Conservation (phyloP, 1,140 invertebrate species). For the Leptinotarsa lineolata region DNA sequence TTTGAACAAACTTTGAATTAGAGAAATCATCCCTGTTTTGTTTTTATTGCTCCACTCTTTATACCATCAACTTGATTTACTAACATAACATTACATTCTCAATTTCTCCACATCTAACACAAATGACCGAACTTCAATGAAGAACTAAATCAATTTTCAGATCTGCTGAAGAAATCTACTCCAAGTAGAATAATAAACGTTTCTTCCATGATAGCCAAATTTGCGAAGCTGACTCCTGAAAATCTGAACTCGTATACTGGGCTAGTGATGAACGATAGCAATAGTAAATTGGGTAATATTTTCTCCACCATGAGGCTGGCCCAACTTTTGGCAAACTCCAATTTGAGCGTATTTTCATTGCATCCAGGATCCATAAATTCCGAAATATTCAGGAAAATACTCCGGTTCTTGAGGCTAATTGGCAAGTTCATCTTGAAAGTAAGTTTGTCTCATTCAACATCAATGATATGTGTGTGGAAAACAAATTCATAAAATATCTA, state of each 20-base stretch:
- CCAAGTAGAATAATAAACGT: slow-evolving; percentile 67
- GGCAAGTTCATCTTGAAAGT: too few relatives aligned
- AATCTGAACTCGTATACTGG: slow-evolving; percentile 60
- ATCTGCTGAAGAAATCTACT: slow-evolving; percentile 59
- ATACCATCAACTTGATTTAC: too few relatives aligned
- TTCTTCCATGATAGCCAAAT: slow-evolving; percentile 66
- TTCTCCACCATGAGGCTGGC: slow-evolving; percentile 69
- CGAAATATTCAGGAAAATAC: slow-evolving; percentile 40
- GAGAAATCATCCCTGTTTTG: too few relatives aligned
- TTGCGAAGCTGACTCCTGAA: slow-evolving; percentile 66
- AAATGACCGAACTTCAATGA: too few relatives aligned
- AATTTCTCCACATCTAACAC: too few relatives aligned
- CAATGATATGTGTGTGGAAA: too few relatives aligned
- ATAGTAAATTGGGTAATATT: slow-evolving; percentile 73
- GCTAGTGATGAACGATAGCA: slow-evolving; percentile 57
- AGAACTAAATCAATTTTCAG: slow-evolving; percentile 32
- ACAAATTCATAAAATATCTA: too few relatives aligned
- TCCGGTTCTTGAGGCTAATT: neutral
- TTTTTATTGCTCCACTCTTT: too few relatives aligned
- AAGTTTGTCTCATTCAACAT: too few relatives aligned
- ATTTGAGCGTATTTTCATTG: slow-evolving; percentile 46
- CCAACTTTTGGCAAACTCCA: slow-evolving; percentile 60
- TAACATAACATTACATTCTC: too few relatives aligned
- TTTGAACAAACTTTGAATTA: too few relatives aligned
- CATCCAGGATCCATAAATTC: slow-evolving; percentile 52